Evolutionary conservation across 2,113 vertebrate species (phyloP), one percentile per base, ranked within the genome.

Genomic region (Bubo blakistoni): DNA sequence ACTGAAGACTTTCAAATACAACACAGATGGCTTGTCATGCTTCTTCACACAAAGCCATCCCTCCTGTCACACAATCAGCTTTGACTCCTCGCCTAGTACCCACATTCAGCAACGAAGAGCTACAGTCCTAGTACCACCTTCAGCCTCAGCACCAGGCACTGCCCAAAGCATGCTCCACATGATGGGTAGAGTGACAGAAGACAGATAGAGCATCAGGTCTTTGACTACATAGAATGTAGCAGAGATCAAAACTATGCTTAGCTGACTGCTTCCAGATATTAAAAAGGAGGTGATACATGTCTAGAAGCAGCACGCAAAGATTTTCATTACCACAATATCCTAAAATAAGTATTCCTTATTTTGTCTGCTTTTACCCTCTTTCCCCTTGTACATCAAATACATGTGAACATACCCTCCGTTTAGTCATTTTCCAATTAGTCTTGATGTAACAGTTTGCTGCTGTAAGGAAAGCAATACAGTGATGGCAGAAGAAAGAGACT

Each of bases 11-110:
- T 92, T 71, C 81, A 96, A 81, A 85, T 89, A 85, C 54, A 92
- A 89, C 92, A 91, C 92, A 91, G 91, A 89, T 89, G 77, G 83
- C 65, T 71, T 93, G 88, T 81, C 88, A 67, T 25, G 30, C 71
- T 78, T 29, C 82, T 88, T 73, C 55, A 13, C 12, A n/a, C n/a
- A 62, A 61, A 86, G 76, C 71, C 76, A 74, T 62, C 72, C 71
- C 67, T 72, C 54, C 81, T 49, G 49, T 16, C 47, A 17, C 27
- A 25, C 49, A 29, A 9, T 42, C 79, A 55, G 38, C 72, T 55
- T 5, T 24, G 69, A 58, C 63, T 40, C 67, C 77, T 84, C 47
- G 58, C 72, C 13, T 6, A 7, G 47, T 36, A 24, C 32, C 54
- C 76, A 22, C 22, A 5, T 27, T 51, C 34, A 40, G 82, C 58